These are phyloP conservation scores for Gallinago paraguaiae DNA, from an alignment of 2,113 vertebrate genomes.

Conservation along the genomic window DNA sequence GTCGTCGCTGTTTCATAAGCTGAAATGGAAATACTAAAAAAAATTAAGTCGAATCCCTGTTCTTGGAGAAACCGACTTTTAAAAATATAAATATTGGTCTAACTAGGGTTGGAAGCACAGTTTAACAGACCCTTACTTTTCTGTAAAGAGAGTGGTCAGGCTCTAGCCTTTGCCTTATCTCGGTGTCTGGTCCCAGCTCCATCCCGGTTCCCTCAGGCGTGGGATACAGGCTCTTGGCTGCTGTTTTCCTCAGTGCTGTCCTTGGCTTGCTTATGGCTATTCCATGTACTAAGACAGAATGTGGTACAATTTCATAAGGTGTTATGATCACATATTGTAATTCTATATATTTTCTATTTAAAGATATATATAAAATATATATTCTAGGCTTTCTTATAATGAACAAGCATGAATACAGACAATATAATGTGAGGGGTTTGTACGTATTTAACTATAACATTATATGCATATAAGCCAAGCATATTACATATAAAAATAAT, in stretches of 20 bases:
- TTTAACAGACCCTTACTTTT: background rate
- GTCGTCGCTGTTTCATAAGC: background rate
- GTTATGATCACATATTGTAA: accelerated
- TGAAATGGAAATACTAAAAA: background rate
- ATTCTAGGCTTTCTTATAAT: background rate
- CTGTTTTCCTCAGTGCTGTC: background rate
- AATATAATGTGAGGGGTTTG: accelerated
- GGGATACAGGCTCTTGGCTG: background rate
- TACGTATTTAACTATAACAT: background rate
- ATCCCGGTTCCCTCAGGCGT: accelerated
- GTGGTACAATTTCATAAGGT: accelerated
- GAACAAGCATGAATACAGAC: background rate
- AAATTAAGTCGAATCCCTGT: background rate
- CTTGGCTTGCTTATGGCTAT: background rate
- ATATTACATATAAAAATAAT: background rate
- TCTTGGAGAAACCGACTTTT: accelerated
- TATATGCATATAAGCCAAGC: background rate
- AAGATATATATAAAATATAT: background rate
- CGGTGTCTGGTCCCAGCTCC: accelerated
- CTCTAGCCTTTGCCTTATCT: background rate
- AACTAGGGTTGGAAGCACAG: accelerated
- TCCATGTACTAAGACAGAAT: background rate
- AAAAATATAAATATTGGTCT: background rate
- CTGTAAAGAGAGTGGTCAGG: background rate
- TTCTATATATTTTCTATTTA: background rate